Evolutionary conservation across 2,888 invertebrate species (phyloP).

Genomic region (Aspidiotus destructor): DNA sequence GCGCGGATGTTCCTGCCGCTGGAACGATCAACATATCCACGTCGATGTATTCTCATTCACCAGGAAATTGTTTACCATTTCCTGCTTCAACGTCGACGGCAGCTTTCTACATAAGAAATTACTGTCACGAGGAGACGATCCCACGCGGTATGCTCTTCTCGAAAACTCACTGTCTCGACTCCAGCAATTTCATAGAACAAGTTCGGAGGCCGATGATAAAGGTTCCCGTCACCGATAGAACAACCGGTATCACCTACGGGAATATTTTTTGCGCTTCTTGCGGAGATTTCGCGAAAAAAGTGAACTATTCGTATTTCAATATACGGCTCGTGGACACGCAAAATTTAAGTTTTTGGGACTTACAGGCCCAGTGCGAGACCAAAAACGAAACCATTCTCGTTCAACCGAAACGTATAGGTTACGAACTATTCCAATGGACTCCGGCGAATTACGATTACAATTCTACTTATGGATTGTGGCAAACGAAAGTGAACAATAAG

Average conservation of each 20-base stretch:
- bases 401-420: no score
- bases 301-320: no score
- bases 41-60: neutral
- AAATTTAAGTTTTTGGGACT: no score
- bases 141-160: neutral
- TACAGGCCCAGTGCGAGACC: no score
- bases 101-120: no score
- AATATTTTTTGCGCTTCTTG: slow-evolving; percentile 13
- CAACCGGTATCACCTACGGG: slow-evolving; percentile 10
- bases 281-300: neutral
- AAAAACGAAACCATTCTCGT: no score
- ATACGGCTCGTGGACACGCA: no score
- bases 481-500: no score
- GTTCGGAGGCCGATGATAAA: neutral
- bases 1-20: neutral
- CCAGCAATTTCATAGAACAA: neutral
- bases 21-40: neutral
- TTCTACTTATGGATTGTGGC: no score
- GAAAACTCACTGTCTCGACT: neutral
- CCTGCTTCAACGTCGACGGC: neutral
- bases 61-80: neutral
- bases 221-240: neutral
- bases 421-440: no score
- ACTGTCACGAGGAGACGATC: neutral
- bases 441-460: no score